Evolutionary conservation across 2,888 invertebrate species (phyloP), one percentile per base, ranked within the genome.

Genomic region (Choreutis nemorana): DNA sequence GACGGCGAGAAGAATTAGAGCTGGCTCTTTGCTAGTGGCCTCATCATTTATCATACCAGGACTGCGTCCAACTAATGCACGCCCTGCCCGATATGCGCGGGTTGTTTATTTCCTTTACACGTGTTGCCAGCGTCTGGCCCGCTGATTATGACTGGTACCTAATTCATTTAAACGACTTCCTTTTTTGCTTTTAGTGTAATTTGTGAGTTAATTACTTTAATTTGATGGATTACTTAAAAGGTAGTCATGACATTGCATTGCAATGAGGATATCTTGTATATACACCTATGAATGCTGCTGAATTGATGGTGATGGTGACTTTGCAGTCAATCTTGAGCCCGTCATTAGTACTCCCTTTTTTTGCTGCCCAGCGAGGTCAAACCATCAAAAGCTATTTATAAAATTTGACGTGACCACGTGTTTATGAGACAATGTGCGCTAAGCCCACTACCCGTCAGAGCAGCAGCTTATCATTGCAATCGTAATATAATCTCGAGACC

Each of bases 1-100:
- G 32, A 35, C 33, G 39, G 32, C 42, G 55, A 55, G 62, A 65
- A 56, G 60, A 62, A 57, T 58, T 56, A 54, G 54, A 53, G 47
- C 53, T 46, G 44, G 51, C 48, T n/a, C n/a, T n/a, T 51, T 46
- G 50, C 47, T 40, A 35, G 35, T 40, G 34, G 34, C 45, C 37
- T 41, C 55, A 55, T 52, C 62, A 73, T 77, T 71, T 75, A 68
- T 75, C 72, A 77, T 68, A 61, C 60, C 62, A 54, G 58, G 54
- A 44, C 55, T 51, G 38, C 45, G 52, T 44, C 25, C 10, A 11
- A 25, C 33, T 23, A 14, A 16, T 14, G 14, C 25, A 21, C 10
- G 10, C 21, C 10, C 58, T 58, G 31, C 26, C 42, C 38, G 46
- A 46, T 45, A 40, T 32, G 34, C 32, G 35, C 34, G 18, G 25